phyloP scores from a whole-genome alignment of 2,113 vertebrate species.

The Nicator chloris region DNA sequence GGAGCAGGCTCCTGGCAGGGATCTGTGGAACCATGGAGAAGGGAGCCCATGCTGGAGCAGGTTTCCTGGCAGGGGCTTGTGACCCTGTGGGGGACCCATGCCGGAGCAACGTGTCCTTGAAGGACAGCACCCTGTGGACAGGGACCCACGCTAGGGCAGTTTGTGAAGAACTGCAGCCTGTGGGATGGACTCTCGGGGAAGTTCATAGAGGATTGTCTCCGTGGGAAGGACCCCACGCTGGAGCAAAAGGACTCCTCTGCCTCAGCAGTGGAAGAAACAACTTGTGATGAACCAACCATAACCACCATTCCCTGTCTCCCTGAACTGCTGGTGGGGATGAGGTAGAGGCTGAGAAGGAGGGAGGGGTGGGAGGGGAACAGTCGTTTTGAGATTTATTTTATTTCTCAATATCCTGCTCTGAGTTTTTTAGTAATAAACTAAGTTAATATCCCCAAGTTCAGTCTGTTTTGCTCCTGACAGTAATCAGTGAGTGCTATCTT shows the following conservation, averaged over 20 bases:
- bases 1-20: background rate
- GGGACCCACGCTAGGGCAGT: background rate
- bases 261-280: background rate
- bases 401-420: background rate
- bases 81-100: accelerated
- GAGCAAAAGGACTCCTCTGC: background rate
- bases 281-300: background rate
- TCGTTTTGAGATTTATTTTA: background rate
- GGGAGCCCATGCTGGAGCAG: background rate
- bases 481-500: background rate
- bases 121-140: background rate
- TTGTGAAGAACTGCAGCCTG: background rate
- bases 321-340: background rate
- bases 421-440: background rate
- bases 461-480: background rate
- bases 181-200: background rate
- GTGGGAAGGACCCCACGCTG: background rate
- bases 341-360: accelerated
- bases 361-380: no score
- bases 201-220: background rate
- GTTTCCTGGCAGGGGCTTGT: background rate
- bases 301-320: background rate
- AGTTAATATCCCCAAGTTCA: background rate
- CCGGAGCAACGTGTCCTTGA: background rate
- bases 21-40: background rate